Conservation (phyloP, 2,888 invertebrate genomes). For the Orgyia antiqua region DNA sequence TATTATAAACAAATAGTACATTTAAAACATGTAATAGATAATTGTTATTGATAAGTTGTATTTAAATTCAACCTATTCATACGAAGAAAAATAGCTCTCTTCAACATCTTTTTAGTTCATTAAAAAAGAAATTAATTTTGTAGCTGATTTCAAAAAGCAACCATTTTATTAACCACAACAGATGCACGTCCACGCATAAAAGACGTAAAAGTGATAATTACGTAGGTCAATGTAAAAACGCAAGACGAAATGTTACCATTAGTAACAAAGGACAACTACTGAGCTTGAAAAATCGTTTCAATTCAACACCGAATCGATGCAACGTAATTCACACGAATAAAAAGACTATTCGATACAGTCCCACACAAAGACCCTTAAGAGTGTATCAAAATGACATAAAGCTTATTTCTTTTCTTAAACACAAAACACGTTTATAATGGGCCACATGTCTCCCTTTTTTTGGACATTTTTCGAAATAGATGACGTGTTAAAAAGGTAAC, state of each 20-base stretch:
- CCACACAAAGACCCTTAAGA: conserved; percentile 64
- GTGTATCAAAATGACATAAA: conserved; percentile 78
- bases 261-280: conserved; percentile 67
- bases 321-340: conserved; percentile 60
- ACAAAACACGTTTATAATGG: conserved; percentile 66
- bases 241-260: conserved; percentile 49
- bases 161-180: conserved; percentile 20
- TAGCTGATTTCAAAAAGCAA: conserved; percentile 9
- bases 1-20: no score
- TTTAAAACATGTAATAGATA: no score
- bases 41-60: no score
- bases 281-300: conserved; percentile 76
- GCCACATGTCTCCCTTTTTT: conserved; percentile 55
- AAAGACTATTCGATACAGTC: conserved; percentile 52
- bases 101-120: no score
- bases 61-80: no score
- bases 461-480: conserved; percentile 62
- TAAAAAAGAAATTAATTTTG: conserved; percentile 5
- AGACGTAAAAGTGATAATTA: conserved; percentile 50
- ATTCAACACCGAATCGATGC: conserved; percentile 63
- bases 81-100: no score
- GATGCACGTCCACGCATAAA: conserved; percentile 28
- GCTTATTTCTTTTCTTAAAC: conserved; percentile 54
- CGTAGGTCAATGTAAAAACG: conserved; percentile 42
- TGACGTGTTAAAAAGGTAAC: conserved; percentile 76